Percentiles rank a stretch among this genome's conserved stretches.
These are phyloP conservation scores for Perca schrenkii DNA, from an alignment of 2,113 vertebrate species.

Conservation along the genomic window DNA sequence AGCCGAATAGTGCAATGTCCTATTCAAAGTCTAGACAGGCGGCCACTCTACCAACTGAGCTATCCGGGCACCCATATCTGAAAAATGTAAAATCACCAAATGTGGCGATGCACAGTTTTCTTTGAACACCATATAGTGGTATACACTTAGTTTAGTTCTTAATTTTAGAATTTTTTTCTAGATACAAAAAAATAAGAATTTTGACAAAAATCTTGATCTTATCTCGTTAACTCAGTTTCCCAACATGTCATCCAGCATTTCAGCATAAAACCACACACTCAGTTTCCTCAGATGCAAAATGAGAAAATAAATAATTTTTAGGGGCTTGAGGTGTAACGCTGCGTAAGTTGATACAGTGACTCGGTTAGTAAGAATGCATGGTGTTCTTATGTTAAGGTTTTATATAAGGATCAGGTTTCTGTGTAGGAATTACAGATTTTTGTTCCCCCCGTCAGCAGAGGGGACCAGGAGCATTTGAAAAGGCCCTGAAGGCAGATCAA, in stretches of 20 bases:
- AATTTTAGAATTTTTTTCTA: background rate
- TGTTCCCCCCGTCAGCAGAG: constrained; percentile 33
- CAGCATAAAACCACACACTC: background rate
- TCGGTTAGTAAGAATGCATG: background rate
- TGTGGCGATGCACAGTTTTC: background rate
- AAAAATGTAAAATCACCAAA: background rate
- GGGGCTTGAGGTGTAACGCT: background rate
- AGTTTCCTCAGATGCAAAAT: background rate
- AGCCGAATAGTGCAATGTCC: no score
- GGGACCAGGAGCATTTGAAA: constrained; percentile 36
- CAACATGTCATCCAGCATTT: background rate
- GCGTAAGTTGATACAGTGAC: constrained; percentile 18
- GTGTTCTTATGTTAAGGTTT: constrained; percentile 7
- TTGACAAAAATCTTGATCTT: no score
- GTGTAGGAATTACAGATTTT: constrained; percentile 47
- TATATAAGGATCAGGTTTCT: constrained; percentile 48
- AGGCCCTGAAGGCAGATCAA: constrained; percentile 59
- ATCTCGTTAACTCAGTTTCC: background rate
- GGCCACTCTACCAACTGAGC: no score
- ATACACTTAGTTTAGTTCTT: no score
- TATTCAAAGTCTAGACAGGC: no score
- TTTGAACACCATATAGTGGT: background rate
- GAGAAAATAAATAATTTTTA: background rate
- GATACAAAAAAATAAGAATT: no score
- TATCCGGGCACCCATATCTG: no score